Conservation (phyloP, 2,113 vertebrate genomes). For the Gobio gobio region DNA sequence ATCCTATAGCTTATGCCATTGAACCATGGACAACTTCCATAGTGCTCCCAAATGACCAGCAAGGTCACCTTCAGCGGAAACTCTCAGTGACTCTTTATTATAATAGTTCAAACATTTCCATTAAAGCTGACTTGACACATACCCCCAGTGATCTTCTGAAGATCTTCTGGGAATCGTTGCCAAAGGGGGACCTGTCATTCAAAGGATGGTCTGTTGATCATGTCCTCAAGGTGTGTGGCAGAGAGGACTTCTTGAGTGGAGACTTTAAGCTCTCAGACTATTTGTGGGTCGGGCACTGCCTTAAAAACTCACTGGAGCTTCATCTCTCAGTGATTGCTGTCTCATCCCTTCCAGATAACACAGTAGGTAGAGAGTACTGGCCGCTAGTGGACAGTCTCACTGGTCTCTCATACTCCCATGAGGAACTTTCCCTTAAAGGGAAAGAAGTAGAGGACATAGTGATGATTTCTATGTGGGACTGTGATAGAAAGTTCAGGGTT, state of each 20-base stretch:
- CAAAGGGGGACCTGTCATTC: slow-evolving; percentile 40
- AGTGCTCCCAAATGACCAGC: slow-evolving; percentile 64
- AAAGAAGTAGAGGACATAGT: slow-evolving; percentile 75
- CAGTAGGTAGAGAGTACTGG: slow-evolving; percentile 67
- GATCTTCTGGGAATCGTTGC: slow-evolving; percentile 59
- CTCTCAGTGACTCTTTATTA: slow-evolving; percentile 68
- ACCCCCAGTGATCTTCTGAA: slow-evolving; percentile 64
- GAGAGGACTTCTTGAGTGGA: slow-evolving; percentile 77
- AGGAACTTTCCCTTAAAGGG: slow-evolving; percentile 71
- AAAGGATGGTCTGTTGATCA: slow-evolving; percentile 53
- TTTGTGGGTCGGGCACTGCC: slow-evolving; percentile 75
- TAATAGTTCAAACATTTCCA: slow-evolving; percentile 62
- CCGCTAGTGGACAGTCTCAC: slow-evolving; percentile 75
- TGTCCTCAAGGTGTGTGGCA: slow-evolving; percentile 75
- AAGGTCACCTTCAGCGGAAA: slow-evolving; percentile 57
- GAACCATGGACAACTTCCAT: slow-evolving; percentile 74
- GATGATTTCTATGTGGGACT: slow-evolving; percentile 81
- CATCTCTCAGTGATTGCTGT: slow-evolving; percentile 71
- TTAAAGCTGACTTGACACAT: slow-evolving; percentile 59
- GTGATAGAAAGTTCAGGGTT: slow-evolving; percentile 74
- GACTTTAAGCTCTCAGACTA: slow-evolving; percentile 67
- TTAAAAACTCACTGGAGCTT: slow-evolving; percentile 70
- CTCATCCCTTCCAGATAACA: slow-evolving; percentile 63
- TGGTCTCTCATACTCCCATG: slow-evolving; percentile 73
- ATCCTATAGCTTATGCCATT: slow-evolving; percentile 66